Evolutionary conservation across 2,113 vertebrate genomes (phyloP).

Genomic region (Patagioenas fasciata): DNA sequence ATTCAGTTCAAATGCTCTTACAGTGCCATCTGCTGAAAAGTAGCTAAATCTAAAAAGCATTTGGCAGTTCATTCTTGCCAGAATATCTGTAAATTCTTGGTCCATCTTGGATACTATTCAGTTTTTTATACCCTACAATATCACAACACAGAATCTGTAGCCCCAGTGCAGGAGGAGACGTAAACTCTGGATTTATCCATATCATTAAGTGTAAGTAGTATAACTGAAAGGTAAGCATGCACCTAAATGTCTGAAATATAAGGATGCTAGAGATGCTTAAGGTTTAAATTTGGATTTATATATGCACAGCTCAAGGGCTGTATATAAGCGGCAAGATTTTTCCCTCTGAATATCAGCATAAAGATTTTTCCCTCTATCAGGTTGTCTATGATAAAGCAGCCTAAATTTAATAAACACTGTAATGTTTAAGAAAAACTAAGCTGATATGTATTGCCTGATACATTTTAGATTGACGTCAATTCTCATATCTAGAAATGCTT

Average conservation of each 20-base stretch:
- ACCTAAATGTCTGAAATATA: not conserved
- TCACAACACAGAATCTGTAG: not conserved
- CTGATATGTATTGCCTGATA: not conserved
- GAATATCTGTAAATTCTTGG: not conserved
- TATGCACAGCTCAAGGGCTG: not conserved
- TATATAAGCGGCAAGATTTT: not conserved
- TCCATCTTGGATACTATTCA: not conserved
- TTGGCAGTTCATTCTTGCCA: not conserved
- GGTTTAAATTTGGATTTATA: not conserved
- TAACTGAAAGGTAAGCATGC: not conserved
- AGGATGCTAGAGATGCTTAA: not conserved
- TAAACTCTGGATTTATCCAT: not conserved
- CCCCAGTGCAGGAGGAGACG: not conserved
- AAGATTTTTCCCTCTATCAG: not conserved
- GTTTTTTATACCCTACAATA: not conserved
- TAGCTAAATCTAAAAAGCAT: not conserved
- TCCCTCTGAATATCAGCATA: not conserved
- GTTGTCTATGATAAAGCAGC: not conserved
- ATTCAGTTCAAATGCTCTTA: slow-evolving; percentile 15
- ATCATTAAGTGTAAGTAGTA: not conserved
- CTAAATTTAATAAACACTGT: not conserved
- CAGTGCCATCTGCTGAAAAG: slow-evolving; percentile 61
- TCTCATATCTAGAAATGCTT: not conserved
- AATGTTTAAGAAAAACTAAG: not conserved
- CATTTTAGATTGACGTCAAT: not conserved